Base-by-base conservation (phyloP, 1,140 invertebrate species). In the Eriocheir sinensis region DNA sequence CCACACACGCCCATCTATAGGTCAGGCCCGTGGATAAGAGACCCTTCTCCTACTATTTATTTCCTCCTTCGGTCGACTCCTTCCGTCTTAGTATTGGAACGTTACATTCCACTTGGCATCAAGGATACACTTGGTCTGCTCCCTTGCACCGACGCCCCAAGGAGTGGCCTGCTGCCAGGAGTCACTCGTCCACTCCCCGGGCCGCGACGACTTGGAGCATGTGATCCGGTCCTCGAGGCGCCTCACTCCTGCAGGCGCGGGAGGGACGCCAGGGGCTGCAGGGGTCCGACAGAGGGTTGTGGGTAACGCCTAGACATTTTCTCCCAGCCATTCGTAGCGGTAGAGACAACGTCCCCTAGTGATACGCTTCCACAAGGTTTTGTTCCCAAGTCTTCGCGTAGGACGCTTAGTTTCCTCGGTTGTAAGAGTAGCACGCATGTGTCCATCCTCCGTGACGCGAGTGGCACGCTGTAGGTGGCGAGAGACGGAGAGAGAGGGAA, bases 281-380 rank as follows among this genome's bases (percentile, higher is more conserved):
- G 8, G 60, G 60, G 27, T 21, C 6, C 27, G 27, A 72, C n/a
- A 53, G 48, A 53, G 48, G 48, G 21, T 72, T 72, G 60, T 72
- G 60, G 60, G 60, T 72, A 72, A 27, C 60, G 60, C 60, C 60
- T 72, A 72, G 60, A 72, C 27, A 72, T 72, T 72, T 72, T 72
- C 60, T 72, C 12, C 27, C 27, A 12, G 60, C 60, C 60, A 72
- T n/a, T n/a, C 27, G 27, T 72, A 72, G 60, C 6, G 60, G 48
- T 53, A 53, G 2, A 53, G 48, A 53, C n/a, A n/a, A 21, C 48
- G 48, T 53, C 48, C 48, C 48, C 21, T 53, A 53, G 17, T 4
- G 21, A n/a, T 21, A 72, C 27, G 60, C 60, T 72, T 72, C 27
- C 4, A 72, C 27, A 72, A 72, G 48, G 27, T 72, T 72, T 0